These are phyloP conservation scores for Melanostoma mellinum DNA, from an alignment of 2,888 invertebrate species.

Conservation along the genomic window DNA sequence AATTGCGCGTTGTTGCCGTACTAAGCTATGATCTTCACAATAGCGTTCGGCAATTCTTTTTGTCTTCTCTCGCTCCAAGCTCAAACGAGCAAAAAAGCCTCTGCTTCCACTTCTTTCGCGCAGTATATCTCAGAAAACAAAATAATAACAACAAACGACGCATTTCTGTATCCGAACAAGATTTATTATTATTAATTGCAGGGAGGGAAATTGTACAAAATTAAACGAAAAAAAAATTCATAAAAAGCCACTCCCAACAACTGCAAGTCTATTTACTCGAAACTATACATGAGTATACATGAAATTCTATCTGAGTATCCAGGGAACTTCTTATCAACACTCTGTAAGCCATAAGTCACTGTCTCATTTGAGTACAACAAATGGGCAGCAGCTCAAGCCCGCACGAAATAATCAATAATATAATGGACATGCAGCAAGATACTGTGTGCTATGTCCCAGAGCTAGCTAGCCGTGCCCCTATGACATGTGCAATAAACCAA, in stretches of 20 bases:
- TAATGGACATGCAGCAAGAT: slow-evolving; percentile 70
- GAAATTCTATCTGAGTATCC: slow-evolving; percentile 66
- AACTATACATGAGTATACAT: slow-evolving; percentile 9
- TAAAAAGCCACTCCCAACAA: slow-evolving; percentile 62
- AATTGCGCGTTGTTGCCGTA: slow-evolving; percentile 35
- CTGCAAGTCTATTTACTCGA: background rate
- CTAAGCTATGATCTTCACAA: slow-evolving; percentile 55
- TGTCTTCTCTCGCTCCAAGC: background rate
- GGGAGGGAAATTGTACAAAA: slow-evolving; percentile 7
- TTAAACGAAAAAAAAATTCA: slow-evolving; percentile 25
- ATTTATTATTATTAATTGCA: slow-evolving; percentile 70
- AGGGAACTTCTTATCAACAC: slow-evolving; percentile 67
- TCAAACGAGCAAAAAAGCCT: slow-evolving; percentile 10
- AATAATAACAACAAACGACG: background rate
- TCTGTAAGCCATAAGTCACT: slow-evolving; percentile 69
- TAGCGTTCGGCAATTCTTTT: background rate
- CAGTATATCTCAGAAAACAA: no score
- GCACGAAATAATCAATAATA: slow-evolving; percentile 72
- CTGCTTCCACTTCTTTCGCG: no score
- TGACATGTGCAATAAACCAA: slow-evolving; percentile 69
- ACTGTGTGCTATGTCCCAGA: slow-evolving; percentile 25
- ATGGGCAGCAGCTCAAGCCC: slow-evolving; percentile 61
- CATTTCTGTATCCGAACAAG: slow-evolving; percentile 38
- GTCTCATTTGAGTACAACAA: slow-evolving; percentile 70
- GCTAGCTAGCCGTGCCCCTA: slow-evolving; percentile 60